These are phyloP conservation scores for Thryonomys swinderianus DNA, from an alignment of 2,113 vertebrate genomes.

Conservation along the genomic window DNA sequence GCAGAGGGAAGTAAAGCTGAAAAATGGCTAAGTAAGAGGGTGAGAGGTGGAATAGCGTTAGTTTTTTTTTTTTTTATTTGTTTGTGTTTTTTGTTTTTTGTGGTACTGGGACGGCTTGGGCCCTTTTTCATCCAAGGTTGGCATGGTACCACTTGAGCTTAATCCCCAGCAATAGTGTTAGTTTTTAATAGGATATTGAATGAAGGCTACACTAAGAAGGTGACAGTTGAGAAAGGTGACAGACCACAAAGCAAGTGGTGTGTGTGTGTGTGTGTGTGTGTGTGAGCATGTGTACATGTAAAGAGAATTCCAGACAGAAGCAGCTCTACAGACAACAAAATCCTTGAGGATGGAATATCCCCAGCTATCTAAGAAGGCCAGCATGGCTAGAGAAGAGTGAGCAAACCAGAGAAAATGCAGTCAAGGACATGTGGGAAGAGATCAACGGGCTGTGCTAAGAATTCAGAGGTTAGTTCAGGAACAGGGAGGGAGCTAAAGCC, in stretches of 20 bases:
- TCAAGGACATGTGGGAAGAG: not conserved
- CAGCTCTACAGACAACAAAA: not conserved
- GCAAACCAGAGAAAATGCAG: not conserved
- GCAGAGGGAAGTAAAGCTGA: not conserved
- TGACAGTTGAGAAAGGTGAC: not conserved
- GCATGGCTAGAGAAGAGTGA: not conserved
- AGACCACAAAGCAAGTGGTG: not conserved
- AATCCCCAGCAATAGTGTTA: no score
- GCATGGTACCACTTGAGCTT: no score
- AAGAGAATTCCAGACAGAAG: not conserved
- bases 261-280: not conserved
- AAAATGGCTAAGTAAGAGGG: accelerated
- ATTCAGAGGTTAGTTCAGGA: not conserved
- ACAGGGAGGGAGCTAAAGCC: not conserved
- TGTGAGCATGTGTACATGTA: no score
- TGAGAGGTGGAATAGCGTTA: not conserved
- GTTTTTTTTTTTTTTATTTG: no score
- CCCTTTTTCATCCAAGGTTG: no score
- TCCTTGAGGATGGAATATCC: not conserved
- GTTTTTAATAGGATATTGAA: not conserved
- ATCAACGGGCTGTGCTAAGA: not conserved
- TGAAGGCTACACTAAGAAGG: not conserved
- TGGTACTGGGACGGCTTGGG: no score
- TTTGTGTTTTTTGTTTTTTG: no score
- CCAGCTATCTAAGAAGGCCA: not conserved